phyloP scores from a whole-genome alignment of 2,888 invertebrate species.

The Stictocephala bisonia region DNA sequence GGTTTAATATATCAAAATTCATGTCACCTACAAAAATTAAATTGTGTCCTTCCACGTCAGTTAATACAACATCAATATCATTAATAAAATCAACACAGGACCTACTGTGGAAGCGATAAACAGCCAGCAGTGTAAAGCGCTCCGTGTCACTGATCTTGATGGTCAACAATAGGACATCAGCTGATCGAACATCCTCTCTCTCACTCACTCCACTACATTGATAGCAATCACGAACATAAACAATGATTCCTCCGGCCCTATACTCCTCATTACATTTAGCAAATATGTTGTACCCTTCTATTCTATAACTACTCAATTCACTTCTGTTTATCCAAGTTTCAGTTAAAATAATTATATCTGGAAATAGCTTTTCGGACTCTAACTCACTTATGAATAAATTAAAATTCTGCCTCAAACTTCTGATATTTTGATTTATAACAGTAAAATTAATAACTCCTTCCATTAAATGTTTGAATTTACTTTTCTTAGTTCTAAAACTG shows the following conservation, averaged over 20 bases:
- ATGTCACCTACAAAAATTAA: too few species aligned
- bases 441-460: background rate
- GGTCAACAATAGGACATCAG: too few species aligned
- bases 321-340: background rate
- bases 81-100: too few species aligned
- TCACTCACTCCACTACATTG: background rate
- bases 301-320: background rate
- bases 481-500: too few species aligned
- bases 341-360: background rate
- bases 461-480: too few species aligned
- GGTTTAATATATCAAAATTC: too few species aligned
- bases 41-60: too few species aligned
- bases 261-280: background rate
- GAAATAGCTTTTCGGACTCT: background rate
- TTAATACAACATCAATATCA: too few species aligned
- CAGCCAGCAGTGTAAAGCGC: too few species aligned
- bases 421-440: background rate
- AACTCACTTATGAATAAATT: background rate
- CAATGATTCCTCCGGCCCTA: background rate
- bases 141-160: too few species aligned
- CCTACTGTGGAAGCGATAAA: too few species aligned
- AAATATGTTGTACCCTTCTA: background rate
- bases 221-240: constrained; percentile 7
- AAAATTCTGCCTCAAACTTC: background rate
- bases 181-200: background rate